These are phyloP conservation scores for Contarinia nasturtii DNA, from an alignment of 1,140 invertebrate species.

Conservation along the genomic window DNA sequence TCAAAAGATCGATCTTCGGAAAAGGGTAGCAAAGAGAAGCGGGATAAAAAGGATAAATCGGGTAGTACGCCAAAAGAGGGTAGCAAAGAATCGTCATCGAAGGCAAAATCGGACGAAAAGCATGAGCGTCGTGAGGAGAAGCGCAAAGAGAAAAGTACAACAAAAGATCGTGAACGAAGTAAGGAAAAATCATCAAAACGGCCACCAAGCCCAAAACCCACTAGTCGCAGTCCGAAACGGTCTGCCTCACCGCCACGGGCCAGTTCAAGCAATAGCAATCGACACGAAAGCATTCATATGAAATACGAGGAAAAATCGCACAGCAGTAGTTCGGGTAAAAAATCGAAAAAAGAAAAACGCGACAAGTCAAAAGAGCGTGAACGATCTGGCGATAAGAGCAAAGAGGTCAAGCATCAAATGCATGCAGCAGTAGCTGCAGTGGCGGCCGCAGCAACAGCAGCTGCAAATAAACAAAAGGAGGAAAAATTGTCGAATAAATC, in stretches of 20 bases:
- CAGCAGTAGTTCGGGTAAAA: slow-evolving; percentile 26
- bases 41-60: slow-evolving; percentile 41
- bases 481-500: background rate
- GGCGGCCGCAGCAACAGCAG: background rate
- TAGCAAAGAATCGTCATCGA: slow-evolving; percentile 25
- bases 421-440: slow-evolving; percentile 4
- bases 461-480: background rate
- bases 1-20: slow-evolving; percentile 11
- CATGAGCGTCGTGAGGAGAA: slow-evolving; percentile 40
- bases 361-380: slow-evolving; percentile 23
- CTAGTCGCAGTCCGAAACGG: slow-evolving; percentile 13
- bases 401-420: slow-evolving; percentile 10
- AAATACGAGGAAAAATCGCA: background rate
- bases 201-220: slow-evolving; percentile 30
- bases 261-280: slow-evolving; percentile 7
- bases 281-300: background rate
- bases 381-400: slow-evolving; percentile 26
- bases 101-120: slow-evolving; percentile 32
- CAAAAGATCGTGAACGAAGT: slow-evolving; percentile 36
- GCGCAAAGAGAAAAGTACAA: slow-evolving; percentile 34
- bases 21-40: slow-evolving; percentile 20
- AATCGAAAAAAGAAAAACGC: slow-evolving; percentile 27
- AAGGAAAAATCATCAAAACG: slow-evolving; percentile 42
- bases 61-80: slow-evolving; percentile 35
- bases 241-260: slow-evolving; percentile 7